These are phyloP conservation scores for Platanista minor DNA, from an alignment of 2,113 vertebrate genomes.

Conservation along the genomic window DNA sequence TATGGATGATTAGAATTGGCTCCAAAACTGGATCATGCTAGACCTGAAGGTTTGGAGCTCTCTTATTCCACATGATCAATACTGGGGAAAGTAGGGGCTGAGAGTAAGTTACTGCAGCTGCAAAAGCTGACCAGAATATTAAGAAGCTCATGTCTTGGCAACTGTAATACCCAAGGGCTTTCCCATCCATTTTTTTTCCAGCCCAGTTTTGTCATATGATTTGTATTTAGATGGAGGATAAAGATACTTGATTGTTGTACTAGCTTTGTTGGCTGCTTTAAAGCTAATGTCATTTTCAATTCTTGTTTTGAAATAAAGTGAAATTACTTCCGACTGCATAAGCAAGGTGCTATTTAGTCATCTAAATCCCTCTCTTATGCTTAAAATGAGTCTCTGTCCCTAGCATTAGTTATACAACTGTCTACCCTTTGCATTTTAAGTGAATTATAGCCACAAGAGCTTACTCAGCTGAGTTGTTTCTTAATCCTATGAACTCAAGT, in stretches of 20 bases:
- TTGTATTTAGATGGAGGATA: conserved; percentile 43
- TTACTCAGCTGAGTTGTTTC: conserved; percentile 54
- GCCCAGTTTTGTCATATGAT: conserved; percentile 13
- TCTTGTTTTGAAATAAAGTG: conserved; percentile 25
- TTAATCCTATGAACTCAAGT: conserved; percentile 57
- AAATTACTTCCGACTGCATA: conserved; percentile 40
- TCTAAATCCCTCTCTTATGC: conserved; percentile 25
- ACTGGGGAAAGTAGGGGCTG: neutral
- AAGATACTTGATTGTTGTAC: neutral
- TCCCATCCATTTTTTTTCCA: neutral
- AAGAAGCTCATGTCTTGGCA: neutral
- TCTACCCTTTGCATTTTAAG: conserved; percentile 60
- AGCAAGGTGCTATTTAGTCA: conserved; percentile 23
- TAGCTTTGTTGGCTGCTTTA: neutral
- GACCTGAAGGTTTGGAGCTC: neutral
- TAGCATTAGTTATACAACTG: conserved; percentile 23
- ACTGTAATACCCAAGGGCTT: neutral
- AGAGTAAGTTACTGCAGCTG: neutral
- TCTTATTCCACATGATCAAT: neutral
- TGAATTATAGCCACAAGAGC: conserved; percentile 43
- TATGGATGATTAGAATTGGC: neutral
- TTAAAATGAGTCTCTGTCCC: conserved; percentile 55
- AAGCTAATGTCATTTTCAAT: conserved; percentile 46
- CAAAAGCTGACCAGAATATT: neutral
- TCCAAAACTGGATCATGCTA: neutral